A percentile compares a stretch with the other conserved stretches of the same genome.
Conservation (phyloP, 2,888 invertebrate species). For the Merodon equestris region DNA sequence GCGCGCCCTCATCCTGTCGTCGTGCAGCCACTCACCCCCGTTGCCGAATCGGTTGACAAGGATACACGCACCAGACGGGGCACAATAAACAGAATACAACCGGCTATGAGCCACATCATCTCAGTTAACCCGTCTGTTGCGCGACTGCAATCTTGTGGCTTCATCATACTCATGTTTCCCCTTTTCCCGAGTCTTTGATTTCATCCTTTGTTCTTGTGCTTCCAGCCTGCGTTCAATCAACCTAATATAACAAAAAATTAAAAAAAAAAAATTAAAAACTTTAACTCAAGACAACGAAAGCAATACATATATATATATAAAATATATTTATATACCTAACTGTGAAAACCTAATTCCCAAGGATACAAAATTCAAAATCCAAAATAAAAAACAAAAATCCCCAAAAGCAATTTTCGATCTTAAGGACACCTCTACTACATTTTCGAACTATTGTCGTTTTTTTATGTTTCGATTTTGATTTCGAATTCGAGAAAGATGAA, state of each 20-base stretch:
- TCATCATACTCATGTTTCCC: conserved; percentile 5
- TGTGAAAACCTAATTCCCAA: conserved; percentile 72
- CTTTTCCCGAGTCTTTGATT: too few relatives aligned
- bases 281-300: conserved; percentile 78
- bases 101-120: neutral
- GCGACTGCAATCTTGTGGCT: conserved; percentile 34
- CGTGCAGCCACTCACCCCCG: neutral
- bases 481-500: conserved; percentile 19
- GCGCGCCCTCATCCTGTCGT: conserved; percentile 16
- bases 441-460: conserved; percentile 19
- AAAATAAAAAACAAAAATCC: too few relatives aligned
- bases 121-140: conserved; percentile 19
- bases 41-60: conserved; percentile 49
- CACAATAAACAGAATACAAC: too few relatives aligned
- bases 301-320: conserved; percentile 71
- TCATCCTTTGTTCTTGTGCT: conserved; percentile 3
- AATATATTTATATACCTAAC: conserved; percentile 70
- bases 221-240: conserved; percentile 60
- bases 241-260: conserved; percentile 36
- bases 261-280: conserved; percentile 33
- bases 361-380: conserved; percentile 56
- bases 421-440: conserved; percentile 36
- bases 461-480: neutral
- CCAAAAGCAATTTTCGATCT: conserved; percentile 64
- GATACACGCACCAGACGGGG: conserved; percentile 57